These are phyloP conservation scores for Tipula vernalis DNA, from an alignment of 2,888 invertebrate genomes.

Conservation along the genomic window DNA sequence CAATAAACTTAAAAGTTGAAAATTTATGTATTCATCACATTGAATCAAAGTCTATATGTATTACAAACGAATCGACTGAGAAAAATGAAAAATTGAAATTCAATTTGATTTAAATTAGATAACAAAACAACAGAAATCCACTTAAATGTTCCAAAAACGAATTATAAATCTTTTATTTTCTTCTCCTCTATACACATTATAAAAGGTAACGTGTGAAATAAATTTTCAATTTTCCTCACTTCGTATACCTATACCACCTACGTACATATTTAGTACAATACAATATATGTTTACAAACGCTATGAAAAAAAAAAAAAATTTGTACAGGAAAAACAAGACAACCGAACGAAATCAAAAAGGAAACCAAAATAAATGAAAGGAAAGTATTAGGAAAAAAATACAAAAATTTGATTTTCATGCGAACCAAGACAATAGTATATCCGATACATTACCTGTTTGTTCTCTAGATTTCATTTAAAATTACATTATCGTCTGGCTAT, in stretches of 20 bases:
- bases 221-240: neutral
- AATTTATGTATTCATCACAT: neutral
- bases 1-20: neutral
- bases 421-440: neutral
- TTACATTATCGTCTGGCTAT: neutral
- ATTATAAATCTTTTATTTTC: neutral
- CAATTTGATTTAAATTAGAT: conserved; percentile 4
- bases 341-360: neutral
- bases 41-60: neutral
- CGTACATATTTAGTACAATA: neutral
- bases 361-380: neutral
- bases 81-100: neutral
- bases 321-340: neutral
- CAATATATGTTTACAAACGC: neutral
- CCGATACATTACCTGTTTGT: neutral
- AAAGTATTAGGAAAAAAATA: neutral
- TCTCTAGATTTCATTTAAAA: neutral
- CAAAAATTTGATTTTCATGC: neutral
- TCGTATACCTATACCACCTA: neutral
- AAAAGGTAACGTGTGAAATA: neutral
- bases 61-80: neutral
- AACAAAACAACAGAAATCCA: neutral
- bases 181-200: neutral
- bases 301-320: neutral
- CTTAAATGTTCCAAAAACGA: neutral